Evolutionary conservation across 2,888 invertebrate genomes (phyloP).

Genomic region (Heliconius charithonia): DNA sequence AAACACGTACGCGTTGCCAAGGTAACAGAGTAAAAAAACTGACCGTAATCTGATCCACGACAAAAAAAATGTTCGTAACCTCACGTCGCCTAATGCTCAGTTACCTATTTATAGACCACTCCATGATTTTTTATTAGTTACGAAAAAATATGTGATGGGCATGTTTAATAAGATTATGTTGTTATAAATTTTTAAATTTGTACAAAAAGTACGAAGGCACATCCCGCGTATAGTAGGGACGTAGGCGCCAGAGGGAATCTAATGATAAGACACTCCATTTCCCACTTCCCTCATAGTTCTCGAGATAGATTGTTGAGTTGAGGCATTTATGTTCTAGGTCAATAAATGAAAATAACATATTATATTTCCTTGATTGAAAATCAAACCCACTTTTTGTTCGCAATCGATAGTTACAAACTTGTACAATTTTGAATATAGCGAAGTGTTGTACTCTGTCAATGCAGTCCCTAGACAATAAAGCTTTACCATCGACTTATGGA

Average conservation of each 20-base stretch:
- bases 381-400: too few species aligned
- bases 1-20: constrained; percentile 39
- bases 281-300: too few species aligned
- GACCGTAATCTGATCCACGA: constrained; percentile 31
- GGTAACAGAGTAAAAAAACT: constrained; percentile 32
- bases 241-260: too few species aligned
- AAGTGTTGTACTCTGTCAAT: not conserved
- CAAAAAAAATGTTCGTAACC: constrained; percentile 14
- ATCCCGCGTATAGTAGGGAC: not conserved
- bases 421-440: not conserved
- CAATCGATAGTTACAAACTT: not conserved
- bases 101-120: constrained; percentile 22
- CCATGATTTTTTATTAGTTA: not conserved
- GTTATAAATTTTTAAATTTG: not conserved
- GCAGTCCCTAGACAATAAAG: not conserved
- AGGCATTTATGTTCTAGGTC: too few species aligned
- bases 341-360: too few species aligned
- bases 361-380: too few species aligned
- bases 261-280: too few species aligned
- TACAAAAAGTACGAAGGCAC: not conserved
- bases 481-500: too few species aligned
- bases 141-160: constrained; percentile 11
- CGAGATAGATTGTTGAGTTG: too few species aligned
- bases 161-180: not conserved
- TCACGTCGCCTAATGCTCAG: constrained; percentile 31